Conservation (phyloP, 1,140 invertebrate genomes). For the Listronotus oregonensis region DNA sequence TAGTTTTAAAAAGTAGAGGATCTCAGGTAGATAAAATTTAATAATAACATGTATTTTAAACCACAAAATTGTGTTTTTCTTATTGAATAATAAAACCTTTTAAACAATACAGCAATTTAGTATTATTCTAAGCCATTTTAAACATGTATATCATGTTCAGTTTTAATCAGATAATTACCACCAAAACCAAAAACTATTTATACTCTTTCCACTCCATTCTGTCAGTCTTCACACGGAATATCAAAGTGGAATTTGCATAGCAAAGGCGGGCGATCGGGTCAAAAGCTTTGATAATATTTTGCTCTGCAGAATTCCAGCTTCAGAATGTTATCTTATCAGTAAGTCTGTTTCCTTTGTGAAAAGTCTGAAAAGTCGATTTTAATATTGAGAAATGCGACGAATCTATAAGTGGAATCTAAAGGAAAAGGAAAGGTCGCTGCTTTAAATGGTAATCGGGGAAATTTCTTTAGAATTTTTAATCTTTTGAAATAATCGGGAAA, state of each 20-base stretch:
- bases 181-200: no score
- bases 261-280: constrained; percentile 24
- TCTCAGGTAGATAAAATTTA: no score
- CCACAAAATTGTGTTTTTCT: no score
- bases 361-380: constrained; percentile 29
- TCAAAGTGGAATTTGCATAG: constrained; percentile 29
- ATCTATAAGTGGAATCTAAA: constrained; percentile 32
- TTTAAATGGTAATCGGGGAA: constrained; percentile 23
- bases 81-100: no score
- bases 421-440: constrained; percentile 1
- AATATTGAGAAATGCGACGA: constrained; percentile 32
- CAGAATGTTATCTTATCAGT: constrained; percentile 29
- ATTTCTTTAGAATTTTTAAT: constrained; percentile 1
- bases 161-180: no score
- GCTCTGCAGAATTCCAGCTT: constrained; percentile 10
- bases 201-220: no score
- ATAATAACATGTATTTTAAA: no score
- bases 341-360: constrained; percentile 31
- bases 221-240: constrained; percentile 3
- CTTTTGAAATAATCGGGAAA: constrained; percentile 1
- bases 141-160: no score
- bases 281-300: constrained; percentile 32
- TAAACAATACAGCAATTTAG: no score
- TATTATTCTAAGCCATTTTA: no score
- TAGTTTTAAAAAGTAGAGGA: no score